Evolutionary conservation across 2,797 vertebrate species (phyloP).

Genomic region (Ciconia nigra): DNA sequence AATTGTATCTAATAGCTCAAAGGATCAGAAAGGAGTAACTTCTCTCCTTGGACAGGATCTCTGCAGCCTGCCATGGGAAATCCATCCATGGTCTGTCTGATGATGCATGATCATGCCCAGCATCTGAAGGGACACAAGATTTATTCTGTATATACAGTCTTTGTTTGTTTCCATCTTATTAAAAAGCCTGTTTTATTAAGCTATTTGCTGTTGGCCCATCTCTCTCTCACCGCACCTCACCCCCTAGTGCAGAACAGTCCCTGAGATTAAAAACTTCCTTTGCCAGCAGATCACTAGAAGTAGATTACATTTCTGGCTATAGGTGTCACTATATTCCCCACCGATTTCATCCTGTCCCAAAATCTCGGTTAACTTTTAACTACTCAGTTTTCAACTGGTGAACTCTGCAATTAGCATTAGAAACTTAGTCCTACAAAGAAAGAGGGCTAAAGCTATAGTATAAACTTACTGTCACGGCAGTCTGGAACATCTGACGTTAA

Average conservation of each 20-base stretch:
- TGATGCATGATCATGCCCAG: background rate
- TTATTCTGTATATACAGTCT: background rate
- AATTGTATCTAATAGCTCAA: background rate
- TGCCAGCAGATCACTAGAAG: background rate
- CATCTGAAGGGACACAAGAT: background rate
- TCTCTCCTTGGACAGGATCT: background rate
- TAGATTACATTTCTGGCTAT: background rate
- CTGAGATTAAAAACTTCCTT: background rate
- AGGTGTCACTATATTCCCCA: no score
- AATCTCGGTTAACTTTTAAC: background rate
- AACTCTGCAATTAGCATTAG: background rate
- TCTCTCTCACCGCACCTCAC: background rate
- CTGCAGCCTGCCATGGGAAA: background rate
- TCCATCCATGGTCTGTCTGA: background rate
- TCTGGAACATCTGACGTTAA: background rate
- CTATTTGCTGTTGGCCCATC: background rate
- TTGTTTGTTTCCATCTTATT: background rate
- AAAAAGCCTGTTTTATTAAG: background rate
- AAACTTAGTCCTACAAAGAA: background rate
- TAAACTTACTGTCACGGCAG: background rate
- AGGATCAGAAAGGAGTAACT: background rate
- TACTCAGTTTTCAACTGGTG: background rate
- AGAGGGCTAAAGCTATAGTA: background rate
- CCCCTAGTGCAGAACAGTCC: rapidly evolving
- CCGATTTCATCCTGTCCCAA: background rate